These are phyloP conservation scores for Amphipyra tragopoginis DNA, from an alignment of 2,888 invertebrate genomes.

Conservation along the genomic window DNA sequence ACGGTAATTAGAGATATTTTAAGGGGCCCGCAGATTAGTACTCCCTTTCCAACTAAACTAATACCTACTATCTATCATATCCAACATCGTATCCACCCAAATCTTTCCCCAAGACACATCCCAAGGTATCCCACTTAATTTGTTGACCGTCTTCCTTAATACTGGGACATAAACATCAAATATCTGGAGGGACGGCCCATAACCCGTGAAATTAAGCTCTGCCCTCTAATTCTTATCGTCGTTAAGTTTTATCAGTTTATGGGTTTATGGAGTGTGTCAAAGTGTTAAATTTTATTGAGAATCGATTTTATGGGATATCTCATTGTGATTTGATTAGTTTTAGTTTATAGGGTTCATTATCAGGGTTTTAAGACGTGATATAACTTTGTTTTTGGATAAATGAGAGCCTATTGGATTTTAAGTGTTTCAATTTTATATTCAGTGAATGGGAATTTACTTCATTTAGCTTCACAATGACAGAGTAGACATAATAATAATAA, in stretches of 20 bases:
- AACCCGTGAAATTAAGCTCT: conserved; percentile 80
- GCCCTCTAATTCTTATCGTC: conserved; percentile 66
- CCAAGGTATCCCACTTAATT: conserved; percentile 80
- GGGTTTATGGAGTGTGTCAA: conserved; percentile 60
- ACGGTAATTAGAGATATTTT: too few relatives aligned
- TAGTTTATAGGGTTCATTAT: conserved; percentile 35
- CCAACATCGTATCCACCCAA: conserved; percentile 59
- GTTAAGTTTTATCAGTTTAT: conserved; percentile 64
- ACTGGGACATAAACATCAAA: conserved; percentile 80
- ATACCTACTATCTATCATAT: too few relatives aligned
- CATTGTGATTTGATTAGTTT: conserved; percentile 53
- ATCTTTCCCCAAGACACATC: conserved; percentile 54
- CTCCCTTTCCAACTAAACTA: too few relatives aligned
- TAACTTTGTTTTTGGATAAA: conserved; percentile 12
- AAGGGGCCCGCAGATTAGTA: too few relatives aligned
- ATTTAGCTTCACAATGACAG: too few relatives aligned
- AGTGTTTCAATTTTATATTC: too few relatives aligned
- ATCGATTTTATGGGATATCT: conserved; percentile 50
- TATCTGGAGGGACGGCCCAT: conserved; percentile 76
- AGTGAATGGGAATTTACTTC: too few relatives aligned
- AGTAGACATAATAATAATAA: too few relatives aligned
- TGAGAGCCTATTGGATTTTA: not conserved
- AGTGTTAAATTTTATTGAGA: conserved; percentile 56
- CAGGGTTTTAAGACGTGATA: conserved; percentile 4
- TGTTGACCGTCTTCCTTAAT: conserved; percentile 82